Base-by-base conservation (phyloP, 2,888 invertebrate species). In the Schizotus pectinicornis region DNA sequence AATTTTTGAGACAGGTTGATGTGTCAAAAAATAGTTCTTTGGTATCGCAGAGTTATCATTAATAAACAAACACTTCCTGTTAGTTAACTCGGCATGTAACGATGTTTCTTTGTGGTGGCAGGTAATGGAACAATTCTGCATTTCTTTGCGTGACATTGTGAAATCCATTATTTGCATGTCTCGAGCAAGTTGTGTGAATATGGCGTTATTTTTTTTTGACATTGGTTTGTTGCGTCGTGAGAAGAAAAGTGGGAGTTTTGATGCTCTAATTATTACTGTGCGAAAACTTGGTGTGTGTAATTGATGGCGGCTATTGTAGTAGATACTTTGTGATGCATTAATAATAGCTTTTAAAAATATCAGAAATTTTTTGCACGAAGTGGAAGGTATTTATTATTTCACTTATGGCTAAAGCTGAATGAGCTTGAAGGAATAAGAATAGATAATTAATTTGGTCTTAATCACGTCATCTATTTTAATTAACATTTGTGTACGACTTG, bases 201-300 rank as follows among this genome's bases (percentile, higher is more conserved):
- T 22, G 22, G 22, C 5, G 22, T 22, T 3, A 5, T 43, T 6
- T n/a, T 43, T 42, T 43, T 6, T n/a, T 43, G 13, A 11, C 33
- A 31, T 32, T 43, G n/a, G 42, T 30, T 42, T 35, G 36, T 42
- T 31, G n/a, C 33, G 33, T 31, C 31, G 43, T 32, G 43, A 31
- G 43, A 43, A 43, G 22, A 41, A 9, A 22, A 31, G 7, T n/a
- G 12, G n/a, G 22, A 35, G n/a, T n/a, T 42, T n/a, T n/a, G 30
- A 31, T 31, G 32, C 32, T 32, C 7, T n/a, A 43, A 42, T 42
- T 42, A 42, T 42, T 3, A 42, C 7, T 14, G 42, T 42, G 31
- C 30, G 8, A 30, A 30, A 8, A 22, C 1, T 6, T 7, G 12
- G 30, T 30, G 11, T 31, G 1, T 42, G 22, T 30, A 30, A 31